phyloP scores from a whole-genome alignment of 2,113 vertebrate genomes.

The Sciurus niger region DNA sequence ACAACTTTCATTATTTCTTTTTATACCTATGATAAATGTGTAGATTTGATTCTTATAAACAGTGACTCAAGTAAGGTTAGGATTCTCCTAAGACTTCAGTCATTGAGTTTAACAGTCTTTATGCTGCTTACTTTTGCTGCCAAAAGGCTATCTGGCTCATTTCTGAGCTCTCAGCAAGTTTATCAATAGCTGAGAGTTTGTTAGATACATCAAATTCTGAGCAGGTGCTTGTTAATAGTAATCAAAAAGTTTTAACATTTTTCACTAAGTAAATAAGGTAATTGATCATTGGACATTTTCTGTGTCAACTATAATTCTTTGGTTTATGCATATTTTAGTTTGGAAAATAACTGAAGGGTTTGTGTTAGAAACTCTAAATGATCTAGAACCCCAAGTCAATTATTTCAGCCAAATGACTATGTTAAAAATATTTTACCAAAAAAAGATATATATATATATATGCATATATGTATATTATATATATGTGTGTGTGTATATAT shows the following conservation, averaged over 20 bases:
- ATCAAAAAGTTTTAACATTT: slow-evolving; percentile 37
- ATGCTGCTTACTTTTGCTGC: not conserved
- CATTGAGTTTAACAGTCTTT: slow-evolving; percentile 43
- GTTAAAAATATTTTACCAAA: not conserved
- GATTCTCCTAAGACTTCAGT: slow-evolving; percentile 5
- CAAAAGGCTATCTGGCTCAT: not conserved
- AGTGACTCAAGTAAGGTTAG: slow-evolving; percentile 25
- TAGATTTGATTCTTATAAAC: slow-evolving; percentile 53
- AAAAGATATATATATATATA: too few relatives aligned
- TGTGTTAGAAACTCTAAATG: slow-evolving; percentile 24
- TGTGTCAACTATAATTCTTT: not conserved
- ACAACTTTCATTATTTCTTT: not conserved
- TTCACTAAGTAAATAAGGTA: not conserved
- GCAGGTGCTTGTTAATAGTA: not conserved
- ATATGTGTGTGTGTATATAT: too few relatives aligned
- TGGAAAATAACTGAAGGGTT: slow-evolving; percentile 59
- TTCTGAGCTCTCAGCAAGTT: not conserved
- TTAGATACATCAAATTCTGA: slow-evolving; percentile 58
- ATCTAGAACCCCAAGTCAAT: not conserved
- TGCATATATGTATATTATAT: too few relatives aligned
- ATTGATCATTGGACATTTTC: not conserved
- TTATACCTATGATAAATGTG: slow-evolving; percentile 20
- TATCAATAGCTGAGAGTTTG: not conserved
- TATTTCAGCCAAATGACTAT: slow-evolving; percentile 44
- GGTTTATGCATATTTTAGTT: slow-evolving; percentile 29